Conservation (phyloP, 2,888 invertebrate genomes). For the Pseudococcus jackbeardsleyi region DNA sequence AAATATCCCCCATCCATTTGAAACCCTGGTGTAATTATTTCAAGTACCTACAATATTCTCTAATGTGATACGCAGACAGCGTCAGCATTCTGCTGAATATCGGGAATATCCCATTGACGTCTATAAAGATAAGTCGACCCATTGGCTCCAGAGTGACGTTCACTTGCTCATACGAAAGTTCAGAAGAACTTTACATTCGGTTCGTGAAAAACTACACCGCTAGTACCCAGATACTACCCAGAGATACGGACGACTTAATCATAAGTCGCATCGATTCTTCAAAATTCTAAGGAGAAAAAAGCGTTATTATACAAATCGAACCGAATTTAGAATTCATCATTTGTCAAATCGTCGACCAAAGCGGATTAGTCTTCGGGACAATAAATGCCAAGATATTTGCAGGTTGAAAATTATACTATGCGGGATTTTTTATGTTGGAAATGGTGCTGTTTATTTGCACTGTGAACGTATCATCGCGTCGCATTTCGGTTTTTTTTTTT, state of each 20-base stretch:
- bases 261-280: background rate
- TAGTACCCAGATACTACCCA: background rate
- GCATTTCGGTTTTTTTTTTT: background rate
- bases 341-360: constrained; percentile 69
- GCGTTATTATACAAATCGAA: constrained; percentile 47
- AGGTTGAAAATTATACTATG: constrained; percentile 66
- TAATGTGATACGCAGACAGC: constrained; percentile 3
- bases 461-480: constrained; percentile 1
- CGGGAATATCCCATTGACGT: constrained; percentile 73
- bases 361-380: constrained; percentile 69
- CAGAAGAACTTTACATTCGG: constrained; percentile 70
- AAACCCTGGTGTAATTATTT: background rate
- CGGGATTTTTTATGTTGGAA: background rate
- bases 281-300: constrained; percentile 7
- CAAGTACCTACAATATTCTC: background rate
- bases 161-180: constrained; percentile 73
- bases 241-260: background rate
- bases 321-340: constrained; percentile 67
- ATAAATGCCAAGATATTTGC: constrained; percentile 69
- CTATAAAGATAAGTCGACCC: constrained; percentile 70
- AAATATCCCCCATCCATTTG: too few relatives aligned
- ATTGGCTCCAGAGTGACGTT: constrained; percentile 71
- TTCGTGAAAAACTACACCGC: constrained; percentile 57
- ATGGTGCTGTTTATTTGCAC: background rate
- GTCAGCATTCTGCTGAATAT: constrained; percentile 69